phyloP scores from a whole-genome alignment of 2,888 invertebrate genomes.

The Agrochola macilenta region DNA sequence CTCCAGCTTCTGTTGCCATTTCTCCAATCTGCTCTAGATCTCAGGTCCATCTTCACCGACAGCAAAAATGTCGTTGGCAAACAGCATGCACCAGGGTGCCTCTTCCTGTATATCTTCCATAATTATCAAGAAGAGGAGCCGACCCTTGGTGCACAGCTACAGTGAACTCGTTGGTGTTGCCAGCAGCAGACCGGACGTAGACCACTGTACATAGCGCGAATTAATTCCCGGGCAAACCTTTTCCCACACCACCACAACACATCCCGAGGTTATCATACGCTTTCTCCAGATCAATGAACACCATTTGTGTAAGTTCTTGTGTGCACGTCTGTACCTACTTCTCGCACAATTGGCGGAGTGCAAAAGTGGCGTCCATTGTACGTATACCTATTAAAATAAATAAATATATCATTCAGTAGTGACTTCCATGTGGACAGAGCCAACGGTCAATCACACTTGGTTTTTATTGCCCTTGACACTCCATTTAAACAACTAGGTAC shows the following conservation, averaged over 20 bases:
- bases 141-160: no score
- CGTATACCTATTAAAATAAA: background rate
- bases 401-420: background rate
- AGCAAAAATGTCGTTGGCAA: no score
- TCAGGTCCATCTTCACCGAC: no score
- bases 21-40: no score
- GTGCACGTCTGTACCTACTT: background rate
- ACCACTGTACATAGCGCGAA: background rate
- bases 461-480: conserved; percentile 45
- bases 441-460: conserved; percentile 30
- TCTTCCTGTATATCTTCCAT: no score
- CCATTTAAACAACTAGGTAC: conserved; percentile 27
- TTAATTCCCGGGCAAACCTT: background rate
- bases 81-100: no score
- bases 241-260: background rate
- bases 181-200: no score
- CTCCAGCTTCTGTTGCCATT: no score
- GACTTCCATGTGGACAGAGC: conserved; percentile 15
- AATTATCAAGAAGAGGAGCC: no score
- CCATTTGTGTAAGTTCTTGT: background rate
- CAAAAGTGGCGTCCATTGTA: background rate
- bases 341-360: background rate
- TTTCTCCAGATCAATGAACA: background rate
- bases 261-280: background rate
- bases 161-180: no score